phyloP scores from a whole-genome alignment of 2,888 invertebrate species.

The Acleris holmiana region DNA sequence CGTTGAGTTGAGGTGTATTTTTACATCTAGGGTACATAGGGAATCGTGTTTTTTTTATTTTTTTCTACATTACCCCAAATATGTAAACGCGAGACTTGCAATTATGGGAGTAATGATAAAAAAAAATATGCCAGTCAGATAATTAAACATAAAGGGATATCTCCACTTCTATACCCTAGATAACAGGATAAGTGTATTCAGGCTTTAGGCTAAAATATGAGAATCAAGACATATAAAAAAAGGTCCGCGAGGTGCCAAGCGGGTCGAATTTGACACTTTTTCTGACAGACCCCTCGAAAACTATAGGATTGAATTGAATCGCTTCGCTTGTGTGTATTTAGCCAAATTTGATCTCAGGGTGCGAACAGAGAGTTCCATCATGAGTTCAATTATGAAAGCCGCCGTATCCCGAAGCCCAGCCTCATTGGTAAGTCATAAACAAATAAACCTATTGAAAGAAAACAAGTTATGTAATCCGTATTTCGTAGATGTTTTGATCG shows the following conservation, averaged over 20 bases:
- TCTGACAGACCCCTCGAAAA: conserved; percentile 35
- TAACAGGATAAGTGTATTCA: too few relatives aligned
- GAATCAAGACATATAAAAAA: too few relatives aligned
- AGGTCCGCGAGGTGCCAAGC: not conserved
- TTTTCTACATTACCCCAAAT: too few relatives aligned
- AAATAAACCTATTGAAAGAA: conserved; percentile 44
- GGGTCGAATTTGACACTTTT: conserved; percentile 4
- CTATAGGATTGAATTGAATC: conserved; percentile 8
- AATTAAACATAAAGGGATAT: too few relatives aligned
- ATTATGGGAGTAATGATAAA: too few relatives aligned
- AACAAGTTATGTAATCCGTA: conserved; percentile 74
- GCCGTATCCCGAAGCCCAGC: conserved; percentile 73
- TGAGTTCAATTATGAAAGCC: conserved; percentile 81
- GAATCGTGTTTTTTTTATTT: too few relatives aligned
- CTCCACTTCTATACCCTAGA: too few relatives aligned
- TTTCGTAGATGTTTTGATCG: conserved; percentile 30
- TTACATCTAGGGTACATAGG: too few relatives aligned
- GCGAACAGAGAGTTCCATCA: conserved; percentile 84
- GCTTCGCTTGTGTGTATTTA: conserved; percentile 23
- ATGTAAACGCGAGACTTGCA: too few relatives aligned
- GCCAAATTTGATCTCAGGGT: conserved; percentile 69
- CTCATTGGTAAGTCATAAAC: conserved; percentile 63
- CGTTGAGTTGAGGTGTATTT: too few relatives aligned
- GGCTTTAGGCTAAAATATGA: too few relatives aligned
- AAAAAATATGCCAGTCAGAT: too few relatives aligned